Percentiles rank a stretch among this genome's conserved stretches.
phyloP scores from a whole-genome alignment of 2,113 vertebrate species.

The Poeciliopsis occidentalis region DNA sequence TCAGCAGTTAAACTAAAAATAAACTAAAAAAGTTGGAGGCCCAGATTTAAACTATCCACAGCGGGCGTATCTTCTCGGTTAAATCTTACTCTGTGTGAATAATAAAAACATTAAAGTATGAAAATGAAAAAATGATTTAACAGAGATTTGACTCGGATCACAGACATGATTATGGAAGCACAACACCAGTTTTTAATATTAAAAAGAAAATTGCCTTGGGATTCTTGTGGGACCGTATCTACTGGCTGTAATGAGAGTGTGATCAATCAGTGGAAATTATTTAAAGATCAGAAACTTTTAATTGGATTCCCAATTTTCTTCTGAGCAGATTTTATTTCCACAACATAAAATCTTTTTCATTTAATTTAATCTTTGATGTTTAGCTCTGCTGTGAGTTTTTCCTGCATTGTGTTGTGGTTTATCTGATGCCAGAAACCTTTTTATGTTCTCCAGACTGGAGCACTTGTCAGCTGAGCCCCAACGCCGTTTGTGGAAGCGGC shows the following conservation, averaged over 20 bases:
- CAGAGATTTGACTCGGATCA: no score
- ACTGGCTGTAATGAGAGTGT: background rate
- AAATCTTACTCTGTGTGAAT: background rate
- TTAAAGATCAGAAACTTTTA: no score
- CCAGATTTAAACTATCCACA: background rate
- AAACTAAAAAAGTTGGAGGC: background rate
- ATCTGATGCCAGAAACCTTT: background rate
- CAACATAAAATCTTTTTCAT: no score
- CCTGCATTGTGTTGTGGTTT: background rate
- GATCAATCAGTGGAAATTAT: no score
- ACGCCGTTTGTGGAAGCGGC: slow-evolving; percentile 91
- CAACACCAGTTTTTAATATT: background rate
- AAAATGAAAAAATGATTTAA: background rate
- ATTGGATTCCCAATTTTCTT: no score
- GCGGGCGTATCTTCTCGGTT: background rate
- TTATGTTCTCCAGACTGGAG: slow-evolving; percentile 89
- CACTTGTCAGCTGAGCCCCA: slow-evolving; percentile 95
- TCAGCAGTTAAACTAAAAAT: background rate
- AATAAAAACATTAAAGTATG: background rate
- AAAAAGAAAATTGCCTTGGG: background rate
- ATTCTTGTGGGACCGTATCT: background rate
- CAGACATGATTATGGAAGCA: background rate
- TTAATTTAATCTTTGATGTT: no score
- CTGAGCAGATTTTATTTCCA: no score
- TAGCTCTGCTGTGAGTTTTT: background rate